phyloP scores from a whole-genome alignment of 1,140 invertebrate genomes.

The Nebria ingens region DNA sequence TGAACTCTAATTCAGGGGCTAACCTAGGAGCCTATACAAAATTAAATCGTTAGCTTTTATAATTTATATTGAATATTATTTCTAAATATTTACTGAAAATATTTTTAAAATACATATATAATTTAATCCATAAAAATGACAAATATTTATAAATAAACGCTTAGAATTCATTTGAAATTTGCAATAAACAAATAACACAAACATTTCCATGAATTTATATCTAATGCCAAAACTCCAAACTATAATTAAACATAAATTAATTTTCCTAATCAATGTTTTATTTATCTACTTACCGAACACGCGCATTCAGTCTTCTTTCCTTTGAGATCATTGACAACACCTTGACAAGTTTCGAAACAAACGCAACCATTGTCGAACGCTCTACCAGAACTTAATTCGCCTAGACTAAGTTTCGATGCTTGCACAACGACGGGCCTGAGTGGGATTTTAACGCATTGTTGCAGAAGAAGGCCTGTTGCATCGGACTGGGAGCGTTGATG shows the following conservation, averaged over 20 bases:
- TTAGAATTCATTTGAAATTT: too few species aligned
- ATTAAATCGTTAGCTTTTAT: too few species aligned
- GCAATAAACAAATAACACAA: too few species aligned
- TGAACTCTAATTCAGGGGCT: slow-evolving; percentile 78
- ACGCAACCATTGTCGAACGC: slow-evolving; percentile 95
- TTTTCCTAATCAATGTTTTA: neutral
- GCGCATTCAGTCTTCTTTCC: slow-evolving; percentile 61
- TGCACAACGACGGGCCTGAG: slow-evolving; percentile 32
- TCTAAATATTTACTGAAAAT: too few species aligned
- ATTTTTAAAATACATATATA: too few species aligned
- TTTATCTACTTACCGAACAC: slow-evolving; percentile 51
- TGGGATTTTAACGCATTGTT: neutral
- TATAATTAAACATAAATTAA: too few species aligned
- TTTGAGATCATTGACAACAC: slow-evolving; percentile 62
- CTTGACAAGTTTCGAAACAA: slow-evolving; percentile 55
- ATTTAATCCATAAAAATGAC: too few species aligned
- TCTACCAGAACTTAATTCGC: slow-evolving; percentile 84
- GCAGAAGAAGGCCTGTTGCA: slow-evolving; percentile 49
- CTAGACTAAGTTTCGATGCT: slow-evolving; percentile 57
- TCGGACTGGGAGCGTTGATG: slow-evolving; percentile 87
- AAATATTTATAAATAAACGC: too few species aligned
- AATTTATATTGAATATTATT: too few species aligned
- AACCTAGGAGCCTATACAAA: slow-evolving; percentile 71
- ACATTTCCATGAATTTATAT: too few species aligned
- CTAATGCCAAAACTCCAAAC: too few species aligned